Conservation (phyloP, 2,113 vertebrate species). For the Channa maculata region DNA sequence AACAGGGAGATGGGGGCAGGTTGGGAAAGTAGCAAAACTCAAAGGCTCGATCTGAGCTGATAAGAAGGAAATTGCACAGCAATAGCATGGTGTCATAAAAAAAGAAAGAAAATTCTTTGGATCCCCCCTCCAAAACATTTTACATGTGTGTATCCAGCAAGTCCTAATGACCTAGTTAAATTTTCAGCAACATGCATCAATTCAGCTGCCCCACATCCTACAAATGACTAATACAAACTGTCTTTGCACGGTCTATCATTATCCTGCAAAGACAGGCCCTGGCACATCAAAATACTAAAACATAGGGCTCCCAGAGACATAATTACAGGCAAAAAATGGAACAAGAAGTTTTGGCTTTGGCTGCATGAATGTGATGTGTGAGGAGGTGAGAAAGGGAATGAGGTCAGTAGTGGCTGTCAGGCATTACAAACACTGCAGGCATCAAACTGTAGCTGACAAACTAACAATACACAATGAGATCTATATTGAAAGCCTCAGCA, state of each 20-base stretch:
- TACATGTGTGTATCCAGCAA: slow-evolving; percentile 2
- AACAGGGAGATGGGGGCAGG: slow-evolving; percentile 51
- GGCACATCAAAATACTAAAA: slow-evolving; percentile 68
- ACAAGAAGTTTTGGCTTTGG: slow-evolving; percentile 32
- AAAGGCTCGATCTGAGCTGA: slow-evolving; percentile 31
- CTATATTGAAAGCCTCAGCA: not conserved
- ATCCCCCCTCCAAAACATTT: not conserved
- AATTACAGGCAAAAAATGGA: slow-evolving; percentile 55
- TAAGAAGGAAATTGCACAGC: slow-evolving; percentile 1
- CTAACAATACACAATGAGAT: slow-evolving; percentile 15
- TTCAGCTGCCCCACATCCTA: slow-evolving; percentile 56
- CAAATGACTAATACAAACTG: slow-evolving; percentile 57
- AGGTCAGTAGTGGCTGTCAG: slow-evolving; percentile 28
- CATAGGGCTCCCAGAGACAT: slow-evolving; percentile 49
- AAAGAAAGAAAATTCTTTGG: not conserved
- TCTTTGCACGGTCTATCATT: slow-evolving; percentile 62
- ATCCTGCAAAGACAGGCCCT: slow-evolving; percentile 55
- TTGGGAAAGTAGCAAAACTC: slow-evolving; percentile 40
- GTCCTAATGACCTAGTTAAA: slow-evolving; percentile 20
- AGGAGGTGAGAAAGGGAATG: slow-evolving; percentile 19
- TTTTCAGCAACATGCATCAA: slow-evolving; percentile 44
- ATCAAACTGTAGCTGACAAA: slow-evolving; percentile 7
- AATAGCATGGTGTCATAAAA: not conserved
- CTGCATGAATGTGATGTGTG: slow-evolving; percentile 38
- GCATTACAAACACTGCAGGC: slow-evolving; percentile 19